phyloP scores from a whole-genome alignment of 1,140 invertebrate species.

The Nephila pilipes region DNA sequence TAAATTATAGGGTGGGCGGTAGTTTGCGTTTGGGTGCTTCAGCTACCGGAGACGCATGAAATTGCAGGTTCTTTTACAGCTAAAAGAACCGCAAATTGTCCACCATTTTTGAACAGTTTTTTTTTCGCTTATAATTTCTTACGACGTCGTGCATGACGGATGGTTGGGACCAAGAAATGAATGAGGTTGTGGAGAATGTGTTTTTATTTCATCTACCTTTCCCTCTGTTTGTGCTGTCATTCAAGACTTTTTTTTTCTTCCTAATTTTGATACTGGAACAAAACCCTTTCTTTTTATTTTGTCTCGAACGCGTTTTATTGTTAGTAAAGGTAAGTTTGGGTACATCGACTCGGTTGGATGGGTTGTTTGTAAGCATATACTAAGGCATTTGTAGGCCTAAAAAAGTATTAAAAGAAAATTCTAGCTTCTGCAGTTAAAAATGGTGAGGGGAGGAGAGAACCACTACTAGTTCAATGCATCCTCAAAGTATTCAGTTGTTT shows the following conservation, averaged over 20 bases:
- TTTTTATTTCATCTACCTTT: not conserved
- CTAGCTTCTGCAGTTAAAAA: no score
- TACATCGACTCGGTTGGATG: not conserved
- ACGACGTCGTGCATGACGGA: conserved; percentile 18
- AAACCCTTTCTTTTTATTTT: not conserved
- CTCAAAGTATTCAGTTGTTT: no score
- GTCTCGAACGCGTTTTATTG: not conserved
- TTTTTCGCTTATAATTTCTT: not conserved
- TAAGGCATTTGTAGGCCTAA: not conserved
- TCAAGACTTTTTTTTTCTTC: not conserved
- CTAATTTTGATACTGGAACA: not conserved
- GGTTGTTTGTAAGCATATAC: not conserved
- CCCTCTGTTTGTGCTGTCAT: not conserved
- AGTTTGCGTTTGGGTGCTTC: not conserved
- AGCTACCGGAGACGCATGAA: conserved; percentile 37
- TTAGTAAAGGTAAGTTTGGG: not conserved
- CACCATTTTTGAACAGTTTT: not conserved
- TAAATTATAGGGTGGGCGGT: conserved; percentile 29
- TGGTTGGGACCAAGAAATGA: not conserved
- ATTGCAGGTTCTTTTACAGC: conserved; percentile 43
- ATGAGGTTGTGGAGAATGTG: conserved; percentile 10
- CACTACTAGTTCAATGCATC: no score
- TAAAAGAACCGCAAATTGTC: conserved; percentile 29
- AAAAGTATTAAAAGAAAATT: no score
- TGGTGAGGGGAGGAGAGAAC: no score